Percentiles rank a stretch among this genome's conserved stretches.
phyloP scores from a whole-genome alignment of 1,140 invertebrate species.

The Drosophila nikananu region DNA sequence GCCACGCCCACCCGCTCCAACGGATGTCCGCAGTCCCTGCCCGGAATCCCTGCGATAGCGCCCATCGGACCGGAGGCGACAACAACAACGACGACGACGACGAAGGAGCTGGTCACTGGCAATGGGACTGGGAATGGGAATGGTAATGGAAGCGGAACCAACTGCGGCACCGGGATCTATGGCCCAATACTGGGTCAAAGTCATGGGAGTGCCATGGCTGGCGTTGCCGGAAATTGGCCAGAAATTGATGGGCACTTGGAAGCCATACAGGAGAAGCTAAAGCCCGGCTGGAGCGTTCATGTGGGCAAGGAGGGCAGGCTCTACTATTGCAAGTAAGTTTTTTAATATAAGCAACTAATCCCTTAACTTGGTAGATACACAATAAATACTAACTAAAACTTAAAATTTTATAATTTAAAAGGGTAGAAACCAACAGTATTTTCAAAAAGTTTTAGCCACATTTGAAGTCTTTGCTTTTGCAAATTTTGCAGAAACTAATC shows the following conservation, averaged over 20 bases:
- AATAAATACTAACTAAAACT: not conserved
- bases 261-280: constrained; percentile 86
- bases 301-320: constrained; percentile 90
- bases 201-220: constrained; percentile 40
- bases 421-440: no score
- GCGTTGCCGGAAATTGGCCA: constrained; percentile 75
- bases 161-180: constrained; percentile 47
- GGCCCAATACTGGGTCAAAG: constrained; percentile 66
- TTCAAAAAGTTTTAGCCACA: not conserved
- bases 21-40: constrained; percentile 65
- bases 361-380: not conserved
- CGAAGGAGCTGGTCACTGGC: constrained; percentile 26
- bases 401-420: not conserved
- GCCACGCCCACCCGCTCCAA: constrained; percentile 45
- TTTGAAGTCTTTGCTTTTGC: not conserved
- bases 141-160: constrained; percentile 7
- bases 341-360: not conserved
- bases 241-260: constrained; percentile 85
- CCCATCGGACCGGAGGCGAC: constrained; percentile 18
- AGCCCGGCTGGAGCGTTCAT: constrained; percentile 90
- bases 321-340: constrained; percentile 93
- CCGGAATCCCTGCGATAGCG: constrained; percentile 58
- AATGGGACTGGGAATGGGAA: constrained; percentile 20
- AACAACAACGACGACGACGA: constrained; percentile 29
- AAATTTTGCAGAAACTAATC: not conserved